Evolutionary conservation across 2,113 vertebrate species (phyloP), one percentile per base, ranked within the genome.

Genomic region (Cyrtonyx montezumae): DNA sequence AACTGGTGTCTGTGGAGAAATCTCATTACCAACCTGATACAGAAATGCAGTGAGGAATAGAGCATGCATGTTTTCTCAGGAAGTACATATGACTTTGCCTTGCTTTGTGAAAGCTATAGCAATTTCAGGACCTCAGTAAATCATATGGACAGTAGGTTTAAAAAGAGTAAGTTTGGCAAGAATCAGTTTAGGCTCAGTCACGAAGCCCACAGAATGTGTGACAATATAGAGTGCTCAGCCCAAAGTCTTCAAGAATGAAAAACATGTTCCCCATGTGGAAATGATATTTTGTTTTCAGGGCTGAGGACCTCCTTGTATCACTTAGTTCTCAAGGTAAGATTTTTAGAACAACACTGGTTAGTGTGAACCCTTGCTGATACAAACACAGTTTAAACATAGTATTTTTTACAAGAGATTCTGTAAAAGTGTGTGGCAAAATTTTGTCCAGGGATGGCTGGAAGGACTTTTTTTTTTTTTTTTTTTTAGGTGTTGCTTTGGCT

Each of bases 1-100:
- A 87, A 49, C 8, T 28, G 14, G 6, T 40, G 32, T 59, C 30
- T 53, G 58, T 58, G 23, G 48, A 67, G 80, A 80, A 71, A 63
- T 34, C 28, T n/a, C 84, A 5, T 53, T 63, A 53, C 51, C 30
- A 45, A 2, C 22, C 4, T 46, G 19, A 56, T 56, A 32, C 8
- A 58, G 20, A 26, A 9, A 26, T 2, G 14, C 61, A 67, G 12
- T 16, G 37, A 78, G 53, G 0, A 0, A 40, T 56, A 20, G 19
- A 40, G 11, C 3, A 2, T 30, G 2, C 58, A 7, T 51, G 19
- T 68, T 81, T 78, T 84, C 62, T 53, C 20, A 55, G 61, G 9
- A 20, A n/a, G 25, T 40, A 18, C 71, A 13, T 43, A 43, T 68
- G 49, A 78, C 45, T 86, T 88, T 66, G 37, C 13, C 20, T 83